Base-by-base conservation (phyloP, 2,888 invertebrate species). In the Nephrotoma flavescens region DNA sequence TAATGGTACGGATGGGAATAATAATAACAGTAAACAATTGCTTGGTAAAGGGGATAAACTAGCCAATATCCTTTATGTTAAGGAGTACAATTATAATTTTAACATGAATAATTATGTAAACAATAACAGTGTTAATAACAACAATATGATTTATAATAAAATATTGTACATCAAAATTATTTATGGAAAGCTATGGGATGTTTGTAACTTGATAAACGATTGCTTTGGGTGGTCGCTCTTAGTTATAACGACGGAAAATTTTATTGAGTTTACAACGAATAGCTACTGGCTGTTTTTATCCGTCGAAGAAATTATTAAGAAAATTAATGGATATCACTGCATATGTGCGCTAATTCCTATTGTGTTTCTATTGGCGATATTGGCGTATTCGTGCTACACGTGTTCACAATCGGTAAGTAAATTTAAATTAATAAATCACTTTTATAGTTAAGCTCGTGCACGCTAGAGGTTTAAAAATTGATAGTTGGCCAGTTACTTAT, bases 161-260 rank as follows among this genome's bases (percentile, higher is more conserved):
- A 57, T 91, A 15, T 88, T 89, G 19, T 86, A 87, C 0, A 87
- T 91, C n/a, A 91, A 90, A 19, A 57, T 88, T 2, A 88, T 89
- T 85, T 91, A 91, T 86, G 90, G 89, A 7, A 89, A 90, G n/a
- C 87, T 91, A 19, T 90, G 89, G 87, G 89, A 89, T 86, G 42
- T 88, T 2, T 88, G 89, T 12, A 88, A 87, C 85, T 84, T 88
- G n/a, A 86, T 88, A 2, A 91, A 90, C 87, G 89, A 89, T 71
- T 89, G 89, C 86, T 90, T 89, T 85, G 91, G 92, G 15, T 91
- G 91, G 91, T 90, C 91, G 0, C 87, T 91, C 84, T 87, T 91
- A 42, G 89, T 88, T 0, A 88, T 90, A 4, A 89, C 89, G 6
- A 88, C 90, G 12, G 88, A 89, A 71, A 89, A 90, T 86, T 90